Evolutionary conservation across 2,797 vertebrate genomes (phyloP), one percentile per base, ranked within the genome.

Genomic region (Crypturellus tataupa): DNA sequence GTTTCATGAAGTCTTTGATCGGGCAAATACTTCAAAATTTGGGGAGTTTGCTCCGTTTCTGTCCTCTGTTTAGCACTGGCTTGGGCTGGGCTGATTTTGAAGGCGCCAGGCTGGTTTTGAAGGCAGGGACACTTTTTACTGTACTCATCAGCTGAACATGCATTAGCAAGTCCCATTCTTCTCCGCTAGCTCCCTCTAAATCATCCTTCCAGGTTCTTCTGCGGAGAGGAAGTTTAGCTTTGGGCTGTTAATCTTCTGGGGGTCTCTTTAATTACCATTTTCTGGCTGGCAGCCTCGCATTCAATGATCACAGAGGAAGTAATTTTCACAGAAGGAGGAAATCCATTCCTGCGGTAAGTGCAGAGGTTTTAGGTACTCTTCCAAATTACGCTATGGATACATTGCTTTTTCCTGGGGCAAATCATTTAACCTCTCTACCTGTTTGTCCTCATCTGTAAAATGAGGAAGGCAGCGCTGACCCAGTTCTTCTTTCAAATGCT

Each of bases 401-500:
- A n/a, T 46, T 79, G 85, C 44, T 73, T 87, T 80, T 90, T 20
- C n/a, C 42, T 77, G 94, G 94, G 93, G 90, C 93, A 96, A 87
- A 93, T 21, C 87, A 46, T 59, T 97, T 97, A 95, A 95, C 92
- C 89, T 79, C 79, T 67, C 85, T 56, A 67, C 65, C 87, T 93
- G 87, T 91, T 89, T 95, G 85, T 87, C 79, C 85, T 80, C 79
- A 15, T 60, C 92, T 76, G 89, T 56, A 12, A 85, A 95, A 96
- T 1, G 85, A 93, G 92, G 94, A 53, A 81, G 95, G 96, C 93
- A 95, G 95, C 71, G 17, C 92, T 81, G 93, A 93, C 90, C 92
- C 87, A 92, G 72, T 95, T 95, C 82, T 92, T 55, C 40, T 62
- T 71, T 67, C 75, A 60, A 27, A 53, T 27, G 39, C 31, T 5